Base-by-base conservation (phyloP, 2,797 vertebrate species). In the Gymnodraco acuticeps region DNA sequence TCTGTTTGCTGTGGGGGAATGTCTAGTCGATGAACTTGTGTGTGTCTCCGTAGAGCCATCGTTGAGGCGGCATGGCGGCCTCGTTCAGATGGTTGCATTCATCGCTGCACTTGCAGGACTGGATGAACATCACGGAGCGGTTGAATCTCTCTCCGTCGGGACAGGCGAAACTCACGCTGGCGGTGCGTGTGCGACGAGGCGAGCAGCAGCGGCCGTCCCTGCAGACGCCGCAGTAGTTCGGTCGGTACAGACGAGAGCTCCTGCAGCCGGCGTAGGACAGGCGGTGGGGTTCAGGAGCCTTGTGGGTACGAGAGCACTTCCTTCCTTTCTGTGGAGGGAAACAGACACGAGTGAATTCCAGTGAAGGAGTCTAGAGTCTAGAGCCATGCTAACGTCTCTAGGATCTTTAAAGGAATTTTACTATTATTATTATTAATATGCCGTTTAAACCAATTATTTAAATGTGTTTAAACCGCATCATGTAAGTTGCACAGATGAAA, bases 211-310 rank as follows among this genome's bases (percentile, higher is more conserved):
- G 94, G 13, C 94, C 93, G 0, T 96, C 95, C 75, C 88, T 67
- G 47, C 95, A 96, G 6, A 93, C 89, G 1, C 95, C 94, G 0
- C 96, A 96, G 89, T 94, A 95, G 88, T 94, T 95, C 47, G 95
- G 96, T 47, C 92, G 83, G 89, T 95, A 96, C 41, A 94, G 91
- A 15, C 94, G 94, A 0, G 91, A 81, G 80, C 93, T 96, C 81
- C 94, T 92, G 84, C 96, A 96, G 65, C 95, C 94, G 0, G 93
- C 92, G 2, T 95, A 94, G 48, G 92, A 94, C 64, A 96, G 86
- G 10, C 93, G 93, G 42, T 95, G 87, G 0, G 95, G 95, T 78
- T 95, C 94, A 0, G 93, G 91, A 16, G 95, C 93, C 86, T 95
- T 95, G 62, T 95, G 94, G 43, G 94, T 95, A 31, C 94, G 93